These are phyloP conservation scores for Hafferia zeledoni DNA, from an alignment of 2,797 vertebrate species.

Conservation along the genomic window DNA sequence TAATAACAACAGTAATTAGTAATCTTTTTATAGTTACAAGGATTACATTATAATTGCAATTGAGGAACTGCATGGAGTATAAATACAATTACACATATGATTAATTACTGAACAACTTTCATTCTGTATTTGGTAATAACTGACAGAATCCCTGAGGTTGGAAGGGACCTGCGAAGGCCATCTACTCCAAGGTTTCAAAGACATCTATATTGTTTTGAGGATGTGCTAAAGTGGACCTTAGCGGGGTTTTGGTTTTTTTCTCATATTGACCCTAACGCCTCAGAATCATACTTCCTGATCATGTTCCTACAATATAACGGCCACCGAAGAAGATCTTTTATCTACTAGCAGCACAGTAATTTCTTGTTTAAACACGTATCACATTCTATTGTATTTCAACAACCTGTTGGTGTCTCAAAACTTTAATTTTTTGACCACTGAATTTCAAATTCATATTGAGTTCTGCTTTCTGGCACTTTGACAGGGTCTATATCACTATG, in stretches of 20 bases:
- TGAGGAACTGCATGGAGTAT: not conserved
- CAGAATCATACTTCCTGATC: not conserved
- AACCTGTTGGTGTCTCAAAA: not conserved
- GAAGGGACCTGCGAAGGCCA: not conserved
- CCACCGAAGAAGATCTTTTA: not conserved
- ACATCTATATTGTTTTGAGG: not conserved
- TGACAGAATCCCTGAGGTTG: not conserved
- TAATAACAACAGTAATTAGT: not conserved
- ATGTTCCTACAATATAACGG: rapidly evolving
- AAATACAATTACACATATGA: not conserved
- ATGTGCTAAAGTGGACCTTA: not conserved
- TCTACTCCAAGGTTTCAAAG: not conserved
- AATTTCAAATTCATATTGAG: constrained; percentile 1
- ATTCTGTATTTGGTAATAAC: not conserved
- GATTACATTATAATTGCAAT: not conserved
- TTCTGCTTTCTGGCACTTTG: not conserved
- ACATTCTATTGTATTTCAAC: not conserved
- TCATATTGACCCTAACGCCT: not conserved
- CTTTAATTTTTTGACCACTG: not conserved
- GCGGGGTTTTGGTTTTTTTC: not conserved
- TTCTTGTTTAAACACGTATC: not conserved
- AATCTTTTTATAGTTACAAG: not conserved
- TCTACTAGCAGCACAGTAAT: not conserved
- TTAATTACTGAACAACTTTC: not conserved
- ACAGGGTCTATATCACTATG: not conserved